Conservation (phyloP, 2,888 invertebrate genomes). For the Cyrtodaria siliqua region DNA sequence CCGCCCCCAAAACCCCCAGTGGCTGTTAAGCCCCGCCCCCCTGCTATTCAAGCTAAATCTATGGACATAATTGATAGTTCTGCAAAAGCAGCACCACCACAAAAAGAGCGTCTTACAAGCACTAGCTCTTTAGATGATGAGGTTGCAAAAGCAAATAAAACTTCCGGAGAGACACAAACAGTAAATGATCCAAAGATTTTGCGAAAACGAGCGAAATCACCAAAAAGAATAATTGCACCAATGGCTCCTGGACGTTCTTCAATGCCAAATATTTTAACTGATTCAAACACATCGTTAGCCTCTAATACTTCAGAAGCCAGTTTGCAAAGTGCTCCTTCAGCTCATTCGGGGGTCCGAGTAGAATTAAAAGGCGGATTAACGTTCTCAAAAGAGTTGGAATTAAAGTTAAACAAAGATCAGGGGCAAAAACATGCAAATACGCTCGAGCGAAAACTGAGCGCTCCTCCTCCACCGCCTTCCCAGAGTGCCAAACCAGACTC, state of each 20-base stretch:
- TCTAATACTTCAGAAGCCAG: slow-evolving; percentile 28
- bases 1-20: slow-evolving; percentile 62
- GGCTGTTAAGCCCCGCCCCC: slow-evolving; percentile 56
- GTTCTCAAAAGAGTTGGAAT: slow-evolving; percentile 78
- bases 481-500: slow-evolving; percentile 36
- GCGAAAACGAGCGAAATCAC: slow-evolving; percentile 76
- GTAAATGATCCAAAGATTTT: slow-evolving; percentile 63
- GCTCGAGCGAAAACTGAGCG: slow-evolving; percentile 43
- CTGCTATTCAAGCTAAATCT: slow-evolving; percentile 26
- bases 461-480: slow-evolving; percentile 61
- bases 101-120: slow-evolving; percentile 29
- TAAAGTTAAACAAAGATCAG: slow-evolving; percentile 67
- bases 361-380: slow-evolving; percentile 58
- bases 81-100: slow-evolving; percentile 12
- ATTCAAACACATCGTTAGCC: slow-evolving; percentile 47
- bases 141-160: background rate
- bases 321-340: background rate
- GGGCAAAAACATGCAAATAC: slow-evolving; percentile 7
- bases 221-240: slow-evolving; percentile 76
- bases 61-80: background rate
- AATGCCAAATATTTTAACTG: slow-evolving; percentile 50
- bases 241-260: slow-evolving; percentile 59
- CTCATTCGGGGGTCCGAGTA: slow-evolving; percentile 20
- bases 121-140: slow-evolving; percentile 38
- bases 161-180: slow-evolving; percentile 26